These are phyloP conservation scores for Scaptomyza cyrtandrae DNA, from an alignment of 2,888 invertebrate species.

Conservation along the genomic window DNA sequence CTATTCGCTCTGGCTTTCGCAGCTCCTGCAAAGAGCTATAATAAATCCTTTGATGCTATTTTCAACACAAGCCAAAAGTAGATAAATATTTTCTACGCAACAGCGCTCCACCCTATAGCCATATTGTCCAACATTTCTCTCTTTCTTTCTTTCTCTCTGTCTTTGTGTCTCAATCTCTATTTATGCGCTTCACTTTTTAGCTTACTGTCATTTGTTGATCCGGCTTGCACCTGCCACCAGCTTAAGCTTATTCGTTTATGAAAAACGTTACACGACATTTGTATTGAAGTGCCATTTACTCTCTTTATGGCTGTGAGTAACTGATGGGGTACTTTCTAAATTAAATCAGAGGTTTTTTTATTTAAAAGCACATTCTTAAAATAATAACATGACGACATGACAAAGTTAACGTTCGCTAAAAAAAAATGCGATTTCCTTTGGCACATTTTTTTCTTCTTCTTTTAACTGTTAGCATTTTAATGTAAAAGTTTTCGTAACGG, in stretches of 20 bases:
- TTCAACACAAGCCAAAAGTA: constrained; percentile 73
- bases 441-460: neutral
- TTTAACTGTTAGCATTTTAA: constrained; percentile 14
- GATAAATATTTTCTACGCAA: constrained; percentile 58
- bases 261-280: constrained; percentile 61
- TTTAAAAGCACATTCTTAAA: neutral
- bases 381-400: constrained; percentile 19
- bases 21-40: constrained; percentile 54
- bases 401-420: constrained; percentile 12
- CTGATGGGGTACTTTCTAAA: constrained; percentile 1
- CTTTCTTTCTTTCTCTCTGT: neutral
- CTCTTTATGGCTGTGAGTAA: neutral
- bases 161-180: neutral
- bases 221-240: constrained; percentile 37
- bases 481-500: constrained; percentile 23
- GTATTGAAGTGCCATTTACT: constrained; percentile 33
- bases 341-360: constrained; percentile 11
- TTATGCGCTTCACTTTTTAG: constrained; percentile 26
- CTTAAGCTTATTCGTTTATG: constrained; percentile 64
- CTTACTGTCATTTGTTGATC: constrained; percentile 33
- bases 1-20: constrained; percentile 10
- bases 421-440: constrained; percentile 6
- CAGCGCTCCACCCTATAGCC: neutral
- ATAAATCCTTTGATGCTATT: constrained; percentile 80
- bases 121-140: neutral